Evolutionary conservation across 2,113 vertebrate species (phyloP), one percentile per base, ranked within the genome.

Genomic region (Melanerpes formicivorus): DNA sequence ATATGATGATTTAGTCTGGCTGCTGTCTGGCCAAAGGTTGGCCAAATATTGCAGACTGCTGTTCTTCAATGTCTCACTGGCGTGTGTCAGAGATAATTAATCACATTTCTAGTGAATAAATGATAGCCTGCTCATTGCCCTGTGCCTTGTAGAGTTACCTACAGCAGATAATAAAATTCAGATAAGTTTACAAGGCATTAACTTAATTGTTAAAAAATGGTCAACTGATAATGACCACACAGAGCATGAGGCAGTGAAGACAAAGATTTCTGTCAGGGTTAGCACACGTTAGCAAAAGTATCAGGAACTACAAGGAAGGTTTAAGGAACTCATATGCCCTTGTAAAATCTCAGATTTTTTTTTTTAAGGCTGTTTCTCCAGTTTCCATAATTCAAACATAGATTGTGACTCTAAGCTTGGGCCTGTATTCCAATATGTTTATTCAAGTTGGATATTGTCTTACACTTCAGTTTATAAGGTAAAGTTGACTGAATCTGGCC

Each of bases 111-210:
- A 19, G 12, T 8, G 27, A 84, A 74, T 56, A 88, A 73, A 64
- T 1, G 10, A 55, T 19, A 67, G 8, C 19, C 3, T n/a, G 6
- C 4, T 67, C 32, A 34, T 67, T 90, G 32, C 32, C 60, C n/a
- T 55, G 11, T 1, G 3, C n/a, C 37, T 66, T 84, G 48, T 32
- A 87, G 48, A n/a, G 30, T 29, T 56, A 80, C 21, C 37, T 77
- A 83, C 52, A 91, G 79, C 52, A 77, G 52, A 80, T 52, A 90
- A 91, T 63, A 89, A 84, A 92, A 83, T 65, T 90, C 70, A 78
- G 32, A 69, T 65, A 44, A 44, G 21, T 72, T 92, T 81, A 59
- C 14, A 87, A 66, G 72, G 23, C 34, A 48, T 63, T 74, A 70
- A 10, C 11, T 5, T 59, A 59, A 77, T 0, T 30, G 54, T 23